These are phyloP conservation scores for Hirtodrosophila alboralis DNA, from an alignment of 2,888 invertebrate species.

Conservation along the genomic window DNA sequence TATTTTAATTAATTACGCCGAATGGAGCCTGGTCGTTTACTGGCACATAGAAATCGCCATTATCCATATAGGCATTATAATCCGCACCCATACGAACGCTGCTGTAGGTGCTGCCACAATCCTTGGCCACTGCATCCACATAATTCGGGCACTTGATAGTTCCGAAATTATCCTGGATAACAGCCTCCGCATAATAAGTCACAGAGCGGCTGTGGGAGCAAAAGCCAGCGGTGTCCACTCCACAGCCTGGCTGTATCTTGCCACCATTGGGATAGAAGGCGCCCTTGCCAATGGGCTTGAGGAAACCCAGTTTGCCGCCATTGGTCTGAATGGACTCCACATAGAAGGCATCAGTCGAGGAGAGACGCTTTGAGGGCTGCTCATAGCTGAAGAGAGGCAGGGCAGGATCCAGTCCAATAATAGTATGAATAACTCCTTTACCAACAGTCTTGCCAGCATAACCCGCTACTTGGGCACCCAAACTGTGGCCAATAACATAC, in stretches of 20 bases:
- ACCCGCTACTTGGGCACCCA: constrained; percentile 87
- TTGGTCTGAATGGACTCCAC: constrained; percentile 81
- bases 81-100: constrained; percentile 64
- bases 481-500: constrained; percentile 86
- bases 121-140: constrained; percentile 71
- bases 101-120: constrained; percentile 62
- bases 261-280: constrained; percentile 85
- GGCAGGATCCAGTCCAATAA: constrained; percentile 84
- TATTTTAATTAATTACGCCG: constrained; percentile 46
- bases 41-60: constrained; percentile 70
- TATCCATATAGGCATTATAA: constrained; percentile 58
- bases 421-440: constrained; percentile 85
- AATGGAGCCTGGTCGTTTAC: constrained; percentile 65
- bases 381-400: constrained; percentile 65
- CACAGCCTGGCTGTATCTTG: constrained; percentile 85
- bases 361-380: constrained; percentile 59
- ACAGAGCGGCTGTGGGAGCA: constrained; percentile 84
- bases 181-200: constrained; percentile 84
- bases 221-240: constrained; percentile 75
- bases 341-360: constrained; percentile 69
- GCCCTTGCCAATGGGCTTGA: constrained; percentile 81
- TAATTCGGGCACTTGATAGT: constrained; percentile 57
- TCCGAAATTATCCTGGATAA: constrained; percentile 63
- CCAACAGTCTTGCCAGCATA: constrained; percentile 86
- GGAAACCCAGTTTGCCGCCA: constrained; percentile 71